phyloP scores from a whole-genome alignment of 2,113 vertebrate species.

The Gyps fulvus region DNA sequence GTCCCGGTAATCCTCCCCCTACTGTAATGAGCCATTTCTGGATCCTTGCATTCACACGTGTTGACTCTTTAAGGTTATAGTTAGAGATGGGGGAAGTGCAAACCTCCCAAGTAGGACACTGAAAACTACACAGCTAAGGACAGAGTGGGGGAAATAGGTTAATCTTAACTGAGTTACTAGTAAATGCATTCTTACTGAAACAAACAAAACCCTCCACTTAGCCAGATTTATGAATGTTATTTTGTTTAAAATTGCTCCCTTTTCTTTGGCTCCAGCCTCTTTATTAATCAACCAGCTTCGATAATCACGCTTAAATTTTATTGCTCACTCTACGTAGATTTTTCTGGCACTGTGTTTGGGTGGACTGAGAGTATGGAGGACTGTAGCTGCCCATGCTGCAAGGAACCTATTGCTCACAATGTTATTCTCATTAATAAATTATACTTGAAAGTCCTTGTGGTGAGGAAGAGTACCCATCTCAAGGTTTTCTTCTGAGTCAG shows the following conservation, averaged over 20 bases:
- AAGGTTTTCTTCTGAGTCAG: background rate
- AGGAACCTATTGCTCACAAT: background rate
- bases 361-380: background rate
- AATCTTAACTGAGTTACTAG: background rate
- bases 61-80: background rate
- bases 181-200: background rate
- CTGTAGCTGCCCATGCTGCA: background rate
- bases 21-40: background rate
- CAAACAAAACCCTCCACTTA: background rate
- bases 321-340: background rate
- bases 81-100: background rate
- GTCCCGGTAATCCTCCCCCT: background rate
- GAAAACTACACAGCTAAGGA: background rate
- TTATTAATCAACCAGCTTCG: background rate
- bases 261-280: background rate
- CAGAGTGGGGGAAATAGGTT: background rate
- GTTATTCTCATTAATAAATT: background rate
- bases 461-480: background rate
- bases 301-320: background rate
- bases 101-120: background rate
- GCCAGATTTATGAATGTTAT: background rate
- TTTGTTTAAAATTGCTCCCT: background rate
- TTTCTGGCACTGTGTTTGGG: background rate
- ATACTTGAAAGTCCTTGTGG: background rate
- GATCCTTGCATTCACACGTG: accelerated